phyloP scores from a whole-genome alignment of 1,140 invertebrate genomes.

The Nasonia giraulti region DNA sequence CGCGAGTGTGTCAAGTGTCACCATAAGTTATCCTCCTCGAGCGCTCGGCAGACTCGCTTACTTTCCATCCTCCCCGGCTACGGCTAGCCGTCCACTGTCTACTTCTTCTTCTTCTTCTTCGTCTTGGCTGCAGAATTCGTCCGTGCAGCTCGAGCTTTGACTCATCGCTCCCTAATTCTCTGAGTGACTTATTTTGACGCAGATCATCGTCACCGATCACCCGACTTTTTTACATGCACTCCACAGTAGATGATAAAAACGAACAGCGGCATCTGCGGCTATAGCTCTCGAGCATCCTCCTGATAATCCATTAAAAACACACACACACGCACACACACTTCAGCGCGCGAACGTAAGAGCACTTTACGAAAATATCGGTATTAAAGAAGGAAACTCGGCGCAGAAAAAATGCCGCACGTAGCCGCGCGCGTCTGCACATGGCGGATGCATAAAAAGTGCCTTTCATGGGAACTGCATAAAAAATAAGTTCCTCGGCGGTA shows the following conservation, averaged over 20 bases:
- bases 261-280: too few relatives aligned
- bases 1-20: conserved; percentile 62
- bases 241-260: too few relatives aligned
- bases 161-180: too few relatives aligned
- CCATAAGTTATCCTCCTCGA: conserved; percentile 56
- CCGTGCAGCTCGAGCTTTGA: too few relatives aligned
- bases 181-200: too few relatives aligned
- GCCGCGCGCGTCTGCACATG: too few relatives aligned
- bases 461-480: conserved; percentile 26
- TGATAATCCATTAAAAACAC: neutral
- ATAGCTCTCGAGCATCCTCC: too few relatives aligned
- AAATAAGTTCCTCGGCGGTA: neutral
- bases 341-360: too few relatives aligned
- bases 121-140: too few relatives aligned
- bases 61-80: conserved; percentile 36
- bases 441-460: conserved; percentile 1
- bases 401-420: too few relatives aligned
- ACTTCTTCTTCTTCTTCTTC: neutral
- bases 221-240: too few relatives aligned
- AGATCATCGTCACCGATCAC: too few relatives aligned
- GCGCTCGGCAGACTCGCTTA: conserved; percentile 54
- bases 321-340: neutral
- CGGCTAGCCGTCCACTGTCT: neutral
- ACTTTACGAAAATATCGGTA: neutral
- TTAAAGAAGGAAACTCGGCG: neutral